Base-by-base conservation (phyloP, 2,888 invertebrate genomes). In the Clistopyga incitator region DNA sequence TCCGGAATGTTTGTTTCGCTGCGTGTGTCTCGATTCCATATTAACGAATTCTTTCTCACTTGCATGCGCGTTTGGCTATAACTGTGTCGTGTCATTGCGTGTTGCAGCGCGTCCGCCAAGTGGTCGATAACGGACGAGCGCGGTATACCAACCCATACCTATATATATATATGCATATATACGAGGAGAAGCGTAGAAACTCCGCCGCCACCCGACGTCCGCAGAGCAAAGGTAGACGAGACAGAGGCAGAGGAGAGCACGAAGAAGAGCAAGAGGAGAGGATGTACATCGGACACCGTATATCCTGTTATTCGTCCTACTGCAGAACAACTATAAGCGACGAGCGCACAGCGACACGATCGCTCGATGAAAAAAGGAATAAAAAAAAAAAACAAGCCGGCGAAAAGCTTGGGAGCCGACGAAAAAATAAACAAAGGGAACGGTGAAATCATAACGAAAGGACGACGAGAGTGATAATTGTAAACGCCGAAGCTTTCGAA, bases 231-330 rank as follows among this genome's bases (percentile, higher is more conserved):
- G 10, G 70, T 54, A 79, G 64, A 56, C 42, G 78, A 86, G 68
- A 78, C 82, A 84, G 84, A 85, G 68, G 71, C 79, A 59, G 56
- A 13, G 82, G 70, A 83, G 80, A 86, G 84, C 68, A 78, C 75
- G 82, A 84, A 86, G 87, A 86, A 86, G 82, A 34, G 89, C 88
- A 34, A 78, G 84, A 84, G 80, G 72, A 84, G 86, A 90, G 92
- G 91, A 92, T 92, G 92, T 92, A 90, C 91, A 93, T 91, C 89
- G 93, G 93, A 92, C 93, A 92, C 92, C 91, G 90, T 90, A 91
- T 92, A 93, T 93, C 93, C 93, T 93, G 93, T 91, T 93, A 93
- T 93, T 92, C 91, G 92, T 89, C 90, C 91, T 90, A 90, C 90
- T 82, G 90, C 87, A 78, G 85, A 89, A 88, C 88, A 89, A 61